These are phyloP conservation scores for Neolamprologus ventralis DNA, from an alignment of 2,113 vertebrate genomes.

Conservation along the genomic window DNA sequence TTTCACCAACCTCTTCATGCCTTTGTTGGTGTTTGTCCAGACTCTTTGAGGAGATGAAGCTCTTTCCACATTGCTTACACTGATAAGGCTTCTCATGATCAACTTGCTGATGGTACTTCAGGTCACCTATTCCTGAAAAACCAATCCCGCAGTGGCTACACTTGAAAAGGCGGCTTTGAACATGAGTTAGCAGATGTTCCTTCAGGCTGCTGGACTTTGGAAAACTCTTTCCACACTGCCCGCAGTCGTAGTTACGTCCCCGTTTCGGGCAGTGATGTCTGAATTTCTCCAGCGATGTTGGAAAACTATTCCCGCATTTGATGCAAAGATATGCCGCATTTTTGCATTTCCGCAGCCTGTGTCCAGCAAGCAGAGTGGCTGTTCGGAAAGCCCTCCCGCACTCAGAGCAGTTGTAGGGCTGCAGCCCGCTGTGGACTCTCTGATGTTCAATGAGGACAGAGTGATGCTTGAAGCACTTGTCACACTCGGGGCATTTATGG, in stretches of 20 bases:
- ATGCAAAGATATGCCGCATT: slow-evolving; percentile 66
- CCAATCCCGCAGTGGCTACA: slow-evolving; percentile 62
- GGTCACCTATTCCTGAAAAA: slow-evolving; percentile 64
- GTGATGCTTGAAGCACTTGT: slow-evolving; percentile 61
- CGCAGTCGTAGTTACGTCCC: slow-evolving; percentile 40
- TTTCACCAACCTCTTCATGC: slow-evolving; percentile 38
- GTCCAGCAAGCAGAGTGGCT: slow-evolving; percentile 56
- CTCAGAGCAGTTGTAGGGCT: slow-evolving; percentile 67
- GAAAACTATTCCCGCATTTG: slow-evolving; percentile 64
- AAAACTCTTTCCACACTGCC: slow-evolving; percentile 60
- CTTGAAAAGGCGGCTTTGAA: slow-evolving; percentile 62
- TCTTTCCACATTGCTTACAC: slow-evolving; percentile 61
- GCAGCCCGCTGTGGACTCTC: slow-evolving; percentile 59
- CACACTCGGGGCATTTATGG: slow-evolving; percentile 60
- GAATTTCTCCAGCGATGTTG: slow-evolving; percentile 60
- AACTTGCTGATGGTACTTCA: slow-evolving; percentile 65
- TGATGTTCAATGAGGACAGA: slow-evolving; percentile 61
- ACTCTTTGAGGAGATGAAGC: slow-evolving; percentile 64
- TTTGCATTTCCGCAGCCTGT: slow-evolving; percentile 61
- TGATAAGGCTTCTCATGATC: slow-evolving; percentile 65
- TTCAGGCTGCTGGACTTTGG: slow-evolving; percentile 57
- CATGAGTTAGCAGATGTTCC: slow-evolving; percentile 59
- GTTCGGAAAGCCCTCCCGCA: slow-evolving; percentile 63
- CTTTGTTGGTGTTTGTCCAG: slow-evolving; percentile 59
- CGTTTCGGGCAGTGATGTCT: slow-evolving; percentile 57